Evolutionary conservation across 1,140 invertebrate species (phyloP).

Genomic region (Drosophila parvula): DNA sequence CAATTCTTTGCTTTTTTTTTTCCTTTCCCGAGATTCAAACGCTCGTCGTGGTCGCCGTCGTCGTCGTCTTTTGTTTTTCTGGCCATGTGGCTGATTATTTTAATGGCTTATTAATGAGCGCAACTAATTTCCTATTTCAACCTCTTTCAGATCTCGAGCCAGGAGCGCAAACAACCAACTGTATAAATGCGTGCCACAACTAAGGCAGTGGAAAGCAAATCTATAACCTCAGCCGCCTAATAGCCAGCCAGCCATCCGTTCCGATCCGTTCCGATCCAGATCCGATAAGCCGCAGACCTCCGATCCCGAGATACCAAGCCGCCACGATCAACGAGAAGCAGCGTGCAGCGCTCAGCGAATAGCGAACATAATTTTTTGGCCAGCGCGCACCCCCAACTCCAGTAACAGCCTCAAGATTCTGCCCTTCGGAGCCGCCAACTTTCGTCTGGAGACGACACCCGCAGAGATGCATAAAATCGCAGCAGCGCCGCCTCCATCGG

Average conservation of each 20-base stretch:
- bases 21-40: constrained; percentile 30
- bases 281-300: neutral
- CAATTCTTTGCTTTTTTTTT: constrained; percentile 56
- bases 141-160: constrained; percentile 39
- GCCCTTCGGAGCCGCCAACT: constrained; percentile 81
- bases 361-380: constrained; percentile 28
- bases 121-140: constrained; percentile 25
- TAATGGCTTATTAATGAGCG: constrained; percentile 58
- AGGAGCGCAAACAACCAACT: constrained; percentile 15
- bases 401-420: constrained; percentile 83
- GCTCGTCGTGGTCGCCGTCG: constrained; percentile 13
- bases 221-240: constrained; percentile 23
- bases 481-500: constrained; percentile 68
- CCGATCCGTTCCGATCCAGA: constrained; percentile 19
- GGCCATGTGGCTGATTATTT: constrained; percentile 53
- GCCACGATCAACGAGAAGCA: neutral
- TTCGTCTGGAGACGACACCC: constrained; percentile 81
- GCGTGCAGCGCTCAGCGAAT: neutral
- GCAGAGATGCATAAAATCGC: constrained; percentile 81
- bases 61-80: constrained; percentile 12
- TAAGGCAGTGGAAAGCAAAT: constrained; percentile 12
- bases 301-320: neutral
- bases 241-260: constrained; percentile 25
- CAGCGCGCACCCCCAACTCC: constrained; percentile 39
- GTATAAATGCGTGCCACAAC: constrained; percentile 45